Percentiles rank a stretch among this genome's conserved stretches.
Conservation (phyloP, 64 coral and sea anemone species). For the Orbicella faveolata region DNA sequence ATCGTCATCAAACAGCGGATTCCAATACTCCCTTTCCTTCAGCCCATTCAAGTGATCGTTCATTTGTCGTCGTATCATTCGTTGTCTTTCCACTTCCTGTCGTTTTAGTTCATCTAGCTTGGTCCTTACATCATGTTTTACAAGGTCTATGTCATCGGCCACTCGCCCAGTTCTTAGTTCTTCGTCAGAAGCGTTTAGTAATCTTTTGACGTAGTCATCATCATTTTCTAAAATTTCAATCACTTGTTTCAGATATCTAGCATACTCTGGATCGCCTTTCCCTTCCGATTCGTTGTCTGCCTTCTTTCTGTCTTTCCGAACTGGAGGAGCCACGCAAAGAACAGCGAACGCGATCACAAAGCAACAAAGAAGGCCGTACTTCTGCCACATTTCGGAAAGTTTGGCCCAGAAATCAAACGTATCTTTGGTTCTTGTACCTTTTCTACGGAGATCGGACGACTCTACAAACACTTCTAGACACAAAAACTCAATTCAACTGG, state of each 20-base stretch:
- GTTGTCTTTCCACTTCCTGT: conserved; percentile 89
- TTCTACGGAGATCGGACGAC: neutral
- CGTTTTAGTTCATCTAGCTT: conserved; percentile 95
- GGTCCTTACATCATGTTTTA: conserved; percentile 87
- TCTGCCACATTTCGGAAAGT: conserved; percentile 18
- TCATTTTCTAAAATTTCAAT: conserved; percentile 99
- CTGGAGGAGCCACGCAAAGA: conserved; percentile 72
- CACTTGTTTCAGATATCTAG: conserved; percentile 95
- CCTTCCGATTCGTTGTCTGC: conserved; percentile 15
- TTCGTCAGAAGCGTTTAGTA: conserved; percentile 91
- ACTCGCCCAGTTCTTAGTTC: conserved; percentile 86
- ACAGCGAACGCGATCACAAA: conserved; percentile 14
- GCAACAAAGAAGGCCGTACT: neutral
- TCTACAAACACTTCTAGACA: neutral
- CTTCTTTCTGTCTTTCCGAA: conserved; percentile 51
- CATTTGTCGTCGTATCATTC: conserved; percentile 88
- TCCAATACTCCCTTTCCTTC: conserved; percentile 91
- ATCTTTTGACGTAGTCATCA: conserved; percentile 89
- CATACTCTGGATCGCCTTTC: conserved; percentile 87
- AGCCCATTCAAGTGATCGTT: conserved; percentile 90
- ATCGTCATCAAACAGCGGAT: conserved; percentile 95
- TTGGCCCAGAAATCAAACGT: neutral
- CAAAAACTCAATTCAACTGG: neutral
- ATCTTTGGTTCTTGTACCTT: neutral
- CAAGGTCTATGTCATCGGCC: conserved; percentile 93